phyloP scores from a whole-genome alignment of 2,113 vertebrate species.

The Trematomus loennbergii region DNA sequence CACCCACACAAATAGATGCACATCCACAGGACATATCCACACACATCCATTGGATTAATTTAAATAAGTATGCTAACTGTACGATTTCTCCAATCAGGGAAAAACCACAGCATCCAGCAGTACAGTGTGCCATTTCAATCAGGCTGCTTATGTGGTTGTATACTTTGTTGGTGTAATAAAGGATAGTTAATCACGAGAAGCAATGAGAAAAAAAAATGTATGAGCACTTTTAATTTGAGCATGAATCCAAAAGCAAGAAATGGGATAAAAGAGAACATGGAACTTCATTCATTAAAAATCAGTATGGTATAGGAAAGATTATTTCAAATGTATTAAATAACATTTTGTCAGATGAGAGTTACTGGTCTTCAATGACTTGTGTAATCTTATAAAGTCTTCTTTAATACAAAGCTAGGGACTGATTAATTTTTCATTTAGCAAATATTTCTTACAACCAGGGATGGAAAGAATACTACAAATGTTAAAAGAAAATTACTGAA shows the following conservation, averaged over 20 bases:
- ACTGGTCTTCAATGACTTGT: background rate
- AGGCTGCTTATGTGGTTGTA: background rate
- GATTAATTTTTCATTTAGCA: background rate
- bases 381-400: background rate
- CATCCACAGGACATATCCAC: background rate
- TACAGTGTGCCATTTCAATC: background rate
- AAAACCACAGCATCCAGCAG: slow-evolving; percentile 1
- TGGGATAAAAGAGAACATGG: background rate
- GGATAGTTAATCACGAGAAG: background rate
- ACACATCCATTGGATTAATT: background rate
- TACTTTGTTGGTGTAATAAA: background rate
- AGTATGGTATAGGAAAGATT: no score
- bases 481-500: background rate
- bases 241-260: background rate
- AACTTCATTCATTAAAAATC: background rate
- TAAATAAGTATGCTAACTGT: slow-evolving; percentile 18
- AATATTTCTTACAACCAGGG: no score
- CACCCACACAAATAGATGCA: background rate
- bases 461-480: background rate
- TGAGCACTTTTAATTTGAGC: background rate
- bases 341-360: background rate
- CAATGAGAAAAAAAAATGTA: background rate
- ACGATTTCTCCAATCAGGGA: slow-evolving; percentile 4
- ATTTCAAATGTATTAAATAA: background rate
- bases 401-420: background rate